Conservation (phyloP, 2,797 vertebrate species). For the Gephyroberyx darwinii region DNA sequence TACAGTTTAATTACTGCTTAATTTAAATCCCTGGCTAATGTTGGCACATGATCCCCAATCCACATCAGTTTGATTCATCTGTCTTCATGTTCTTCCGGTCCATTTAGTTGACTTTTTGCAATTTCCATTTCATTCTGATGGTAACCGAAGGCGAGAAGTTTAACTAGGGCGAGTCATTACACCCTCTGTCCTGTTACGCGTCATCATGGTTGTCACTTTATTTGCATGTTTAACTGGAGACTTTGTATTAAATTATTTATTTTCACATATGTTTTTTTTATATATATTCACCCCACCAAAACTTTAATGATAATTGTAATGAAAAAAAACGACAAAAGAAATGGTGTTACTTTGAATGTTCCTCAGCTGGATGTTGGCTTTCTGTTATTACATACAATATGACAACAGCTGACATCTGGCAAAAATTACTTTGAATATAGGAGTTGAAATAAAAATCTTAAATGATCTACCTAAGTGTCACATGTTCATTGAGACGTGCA, state of each 20-base stretch:
- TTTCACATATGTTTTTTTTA: constrained; percentile 58
- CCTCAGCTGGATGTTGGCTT: constrained; percentile 59
- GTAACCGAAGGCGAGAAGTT: constrained; percentile 53
- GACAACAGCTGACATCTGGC: constrained; percentile 59
- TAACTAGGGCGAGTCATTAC: constrained; percentile 50
- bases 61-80: constrained; percentile 42
- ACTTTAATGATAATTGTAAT: constrained; percentile 32
- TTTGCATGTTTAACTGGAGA: constrained; percentile 72
- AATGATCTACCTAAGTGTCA: constrained; percentile 41
- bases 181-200: constrained; percentile 47
- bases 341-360: constrained; percentile 54
- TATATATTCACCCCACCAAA: constrained; percentile 40
- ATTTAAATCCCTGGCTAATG: constrained; percentile 47
- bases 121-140: constrained; percentile 49
- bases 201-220: constrained; percentile 62
- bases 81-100: constrained; percentile 43
- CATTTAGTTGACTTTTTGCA: constrained; percentile 55
- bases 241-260: constrained; percentile 76
- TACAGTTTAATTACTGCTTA: constrained; percentile 46
- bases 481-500: constrained; percentile 47
- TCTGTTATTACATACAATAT: constrained; percentile 61
- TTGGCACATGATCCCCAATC: constrained; percentile 4
- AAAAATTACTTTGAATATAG: constrained; percentile 63
- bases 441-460: constrained; percentile 70
- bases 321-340: constrained; percentile 19